Evolutionary conservation across 2,888 invertebrate species (phyloP).

Genomic region (Ichneumoninae sp.): DNA sequence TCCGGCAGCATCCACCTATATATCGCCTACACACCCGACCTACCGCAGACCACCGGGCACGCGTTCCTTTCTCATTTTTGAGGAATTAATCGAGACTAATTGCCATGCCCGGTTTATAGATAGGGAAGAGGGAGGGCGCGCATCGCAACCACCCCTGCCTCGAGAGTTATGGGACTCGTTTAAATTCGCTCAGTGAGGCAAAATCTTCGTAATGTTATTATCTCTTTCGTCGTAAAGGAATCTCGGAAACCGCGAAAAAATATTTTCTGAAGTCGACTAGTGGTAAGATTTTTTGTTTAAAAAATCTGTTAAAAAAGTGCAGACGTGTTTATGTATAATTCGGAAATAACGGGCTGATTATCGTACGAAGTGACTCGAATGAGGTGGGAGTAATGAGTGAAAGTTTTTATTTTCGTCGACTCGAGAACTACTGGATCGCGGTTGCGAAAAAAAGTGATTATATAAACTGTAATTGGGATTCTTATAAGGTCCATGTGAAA

Average conservation of each 20-base stretch:
- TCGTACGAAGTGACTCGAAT: too few species aligned
- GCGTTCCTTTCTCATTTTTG: slow-evolving; percentile 75
- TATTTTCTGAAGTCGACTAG: background rate
- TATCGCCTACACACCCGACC: slow-evolving; percentile 69
- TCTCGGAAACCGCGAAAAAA: background rate
- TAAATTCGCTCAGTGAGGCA: slow-evolving; percentile 51
- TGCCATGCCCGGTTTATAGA: slow-evolving; percentile 70
- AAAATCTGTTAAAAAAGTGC: too few species aligned
- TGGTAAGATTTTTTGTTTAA: background rate
- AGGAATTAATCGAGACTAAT: slow-evolving; percentile 79
- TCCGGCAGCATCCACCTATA: slow-evolving; percentile 61
- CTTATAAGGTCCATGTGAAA: too few species aligned
- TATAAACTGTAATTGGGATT: too few species aligned
- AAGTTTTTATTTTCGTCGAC: too few species aligned
- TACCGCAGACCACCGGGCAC: slow-evolving; percentile 78
- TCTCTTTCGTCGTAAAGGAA: background rate
- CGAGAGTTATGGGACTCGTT: slow-evolving; percentile 71
- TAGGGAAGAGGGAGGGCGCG: slow-evolving; percentile 49
- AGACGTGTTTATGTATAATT: background rate
- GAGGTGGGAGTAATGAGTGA: too few species aligned
- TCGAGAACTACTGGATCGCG: too few species aligned
- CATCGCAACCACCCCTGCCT: slow-evolving; percentile 56
- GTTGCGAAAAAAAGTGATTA: too few species aligned
- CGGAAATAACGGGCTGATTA: background rate
- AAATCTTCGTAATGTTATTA: slow-evolving; percentile 12